Percentiles rank a stretch among this genome's conserved stretches.
phyloP scores from a whole-genome alignment of 2,888 invertebrate genomes.

The Andrena flavipes region DNA sequence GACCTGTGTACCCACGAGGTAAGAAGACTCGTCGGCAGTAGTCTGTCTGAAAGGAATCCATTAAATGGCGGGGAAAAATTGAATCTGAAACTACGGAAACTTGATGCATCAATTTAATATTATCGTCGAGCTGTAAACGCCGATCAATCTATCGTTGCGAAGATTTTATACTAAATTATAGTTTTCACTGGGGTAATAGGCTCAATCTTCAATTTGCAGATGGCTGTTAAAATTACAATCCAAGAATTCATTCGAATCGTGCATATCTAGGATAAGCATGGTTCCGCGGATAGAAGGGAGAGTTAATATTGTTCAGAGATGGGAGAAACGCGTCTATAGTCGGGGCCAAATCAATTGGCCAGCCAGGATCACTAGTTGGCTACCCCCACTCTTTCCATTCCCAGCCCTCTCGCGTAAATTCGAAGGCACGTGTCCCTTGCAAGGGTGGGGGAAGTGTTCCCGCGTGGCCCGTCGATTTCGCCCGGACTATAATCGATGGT shows the following conservation, averaged over 20 bases:
- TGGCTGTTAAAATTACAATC: not conserved
- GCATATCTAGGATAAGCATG: slow-evolving; percentile 16
- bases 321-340: not conserved
- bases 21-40: not conserved
- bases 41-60: not conserved
- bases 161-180: not conserved
- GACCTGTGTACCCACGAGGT: not conserved
- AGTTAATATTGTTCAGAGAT: not conserved
- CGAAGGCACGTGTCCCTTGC: not conserved
- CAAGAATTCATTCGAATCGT: slow-evolving; percentile 24
- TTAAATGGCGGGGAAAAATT: not conserved
- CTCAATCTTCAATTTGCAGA: not conserved
- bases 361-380: not conserved
- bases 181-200: not conserved
- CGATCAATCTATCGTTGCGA: not conserved
- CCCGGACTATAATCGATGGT: not conserved
- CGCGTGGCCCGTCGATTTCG: not conserved
- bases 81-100: not conserved
- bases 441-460: not conserved
- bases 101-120: slow-evolving; percentile 1
- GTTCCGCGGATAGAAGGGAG: not conserved
- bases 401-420: no score
- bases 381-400: not conserved
- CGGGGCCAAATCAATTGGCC: not conserved
- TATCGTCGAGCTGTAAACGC: not conserved